phyloP scores from a whole-genome alignment of 2,797 vertebrate genomes.

The Pseudochirops cupreus region DNA sequence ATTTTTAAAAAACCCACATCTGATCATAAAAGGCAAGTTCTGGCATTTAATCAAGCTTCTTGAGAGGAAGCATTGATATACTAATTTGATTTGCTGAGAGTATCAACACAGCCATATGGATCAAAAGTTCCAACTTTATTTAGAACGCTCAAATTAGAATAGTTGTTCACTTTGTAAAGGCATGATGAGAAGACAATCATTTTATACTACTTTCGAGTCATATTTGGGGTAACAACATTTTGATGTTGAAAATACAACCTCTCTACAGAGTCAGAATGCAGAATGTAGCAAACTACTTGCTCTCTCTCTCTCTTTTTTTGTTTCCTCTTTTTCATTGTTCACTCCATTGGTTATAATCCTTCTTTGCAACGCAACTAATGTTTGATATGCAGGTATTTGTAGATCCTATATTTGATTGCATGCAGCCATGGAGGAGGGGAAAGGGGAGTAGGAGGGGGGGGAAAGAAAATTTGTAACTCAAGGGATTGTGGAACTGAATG shows the following conservation, averaged over 20 bases:
- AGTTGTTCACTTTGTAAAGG: not conserved
- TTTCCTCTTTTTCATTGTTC: too few relatives aligned
- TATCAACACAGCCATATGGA: not conserved
- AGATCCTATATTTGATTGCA: too few relatives aligned
- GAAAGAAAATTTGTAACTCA: too few relatives aligned
- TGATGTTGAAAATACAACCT: not conserved
- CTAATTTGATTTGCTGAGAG: not conserved
- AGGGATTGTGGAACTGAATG: too few relatives aligned
- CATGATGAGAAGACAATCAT: not conserved
- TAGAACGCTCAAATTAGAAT: not conserved
- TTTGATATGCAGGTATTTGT: too few relatives aligned
- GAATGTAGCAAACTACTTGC: too few relatives aligned
- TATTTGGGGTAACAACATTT: not conserved
- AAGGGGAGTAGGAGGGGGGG: too few relatives aligned
- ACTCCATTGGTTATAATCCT: too few relatives aligned
- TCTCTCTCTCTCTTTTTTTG: too few relatives aligned
- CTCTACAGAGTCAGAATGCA: too few relatives aligned
- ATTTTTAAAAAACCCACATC: not conserved
- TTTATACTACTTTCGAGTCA: not conserved
- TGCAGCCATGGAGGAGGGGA: too few relatives aligned
- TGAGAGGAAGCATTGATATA: not conserved
- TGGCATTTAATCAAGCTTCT: not conserved
- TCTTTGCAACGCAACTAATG: too few relatives aligned
- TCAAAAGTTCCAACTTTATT: not conserved
- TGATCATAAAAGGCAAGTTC: not conserved